phyloP scores from a whole-genome alignment of 2,113 vertebrate genomes.

The Cyanoliseus patagonus region DNA sequence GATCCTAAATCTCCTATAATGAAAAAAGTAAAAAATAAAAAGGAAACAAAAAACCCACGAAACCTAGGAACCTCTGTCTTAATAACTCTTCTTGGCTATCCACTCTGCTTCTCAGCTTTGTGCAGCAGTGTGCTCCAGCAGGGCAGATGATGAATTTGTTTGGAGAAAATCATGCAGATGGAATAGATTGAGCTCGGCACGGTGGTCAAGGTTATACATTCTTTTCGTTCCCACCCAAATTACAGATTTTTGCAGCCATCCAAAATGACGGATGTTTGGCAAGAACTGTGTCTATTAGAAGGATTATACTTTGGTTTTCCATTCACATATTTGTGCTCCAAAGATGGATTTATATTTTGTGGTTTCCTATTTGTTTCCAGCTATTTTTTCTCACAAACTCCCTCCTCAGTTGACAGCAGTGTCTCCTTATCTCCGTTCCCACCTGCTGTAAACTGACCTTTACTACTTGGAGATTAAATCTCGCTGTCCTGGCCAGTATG shows the following conservation, averaged over 20 bases:
- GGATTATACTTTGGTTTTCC: not conserved
- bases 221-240: not conserved
- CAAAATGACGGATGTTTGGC: not conserved
- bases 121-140: not conserved
- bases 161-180: not conserved
- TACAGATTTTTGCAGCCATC: not conserved
- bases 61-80: not conserved
- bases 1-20: not conserved
- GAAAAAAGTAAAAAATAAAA: not conserved
- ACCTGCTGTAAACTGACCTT: constrained; percentile 25
- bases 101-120: not conserved
- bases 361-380: constrained; percentile 1
- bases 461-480: constrained; percentile 44
- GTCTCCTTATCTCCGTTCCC: not conserved
- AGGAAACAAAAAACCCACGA: not conserved
- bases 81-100: not conserved
- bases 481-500: not conserved
- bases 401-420: not conserved
- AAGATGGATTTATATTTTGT: not conserved
- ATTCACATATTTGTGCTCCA: not conserved
- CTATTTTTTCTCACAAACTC: not conserved
- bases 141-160: constrained; percentile 22
- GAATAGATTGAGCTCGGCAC: not conserved
- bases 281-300: not conserved
- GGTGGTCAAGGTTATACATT: not conserved